phyloP scores from a whole-genome alignment of 2,113 vertebrate species.

The Calonectris borealis region DNA sequence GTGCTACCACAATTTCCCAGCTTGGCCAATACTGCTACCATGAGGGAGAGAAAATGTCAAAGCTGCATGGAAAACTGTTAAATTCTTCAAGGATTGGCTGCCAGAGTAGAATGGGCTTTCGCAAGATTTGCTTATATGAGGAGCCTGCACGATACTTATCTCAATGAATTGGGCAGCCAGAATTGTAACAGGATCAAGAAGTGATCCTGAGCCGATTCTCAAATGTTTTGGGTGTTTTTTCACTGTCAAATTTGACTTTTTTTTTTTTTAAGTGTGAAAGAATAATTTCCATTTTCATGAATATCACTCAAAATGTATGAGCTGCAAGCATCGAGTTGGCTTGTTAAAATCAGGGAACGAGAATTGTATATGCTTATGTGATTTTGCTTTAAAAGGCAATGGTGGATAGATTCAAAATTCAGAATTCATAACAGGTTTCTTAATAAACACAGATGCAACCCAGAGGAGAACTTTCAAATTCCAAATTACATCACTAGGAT shows the following conservation, averaged over 20 bases:
- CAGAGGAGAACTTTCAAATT: not conserved
- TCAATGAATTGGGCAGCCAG: not conserved
- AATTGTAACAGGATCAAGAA: conserved; percentile 5
- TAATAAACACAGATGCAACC: not conserved
- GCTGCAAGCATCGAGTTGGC: not conserved
- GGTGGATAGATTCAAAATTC: not conserved
- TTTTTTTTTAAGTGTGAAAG: not conserved
- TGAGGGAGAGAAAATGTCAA: not conserved
- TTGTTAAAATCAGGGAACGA: not conserved
- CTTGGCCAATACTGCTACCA: not conserved
- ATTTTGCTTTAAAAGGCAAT: not conserved
- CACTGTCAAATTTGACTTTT: not conserved
- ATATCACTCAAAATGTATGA: not conserved
- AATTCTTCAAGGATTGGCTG: not conserved
- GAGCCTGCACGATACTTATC: not conserved
- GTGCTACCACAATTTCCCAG: not conserved
- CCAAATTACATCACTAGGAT: not conserved
- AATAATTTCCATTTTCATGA: not conserved
- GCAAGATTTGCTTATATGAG: not conserved
- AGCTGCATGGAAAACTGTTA: not conserved
- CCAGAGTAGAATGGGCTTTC: not conserved
- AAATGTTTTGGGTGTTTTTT: not conserved
- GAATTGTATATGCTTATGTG: not conserved
- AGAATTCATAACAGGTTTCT: not conserved
- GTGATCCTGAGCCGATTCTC: not conserved